Conservation (phyloP, 1,140 invertebrate genomes). For the Rhynchophorus ferrugineus region DNA sequence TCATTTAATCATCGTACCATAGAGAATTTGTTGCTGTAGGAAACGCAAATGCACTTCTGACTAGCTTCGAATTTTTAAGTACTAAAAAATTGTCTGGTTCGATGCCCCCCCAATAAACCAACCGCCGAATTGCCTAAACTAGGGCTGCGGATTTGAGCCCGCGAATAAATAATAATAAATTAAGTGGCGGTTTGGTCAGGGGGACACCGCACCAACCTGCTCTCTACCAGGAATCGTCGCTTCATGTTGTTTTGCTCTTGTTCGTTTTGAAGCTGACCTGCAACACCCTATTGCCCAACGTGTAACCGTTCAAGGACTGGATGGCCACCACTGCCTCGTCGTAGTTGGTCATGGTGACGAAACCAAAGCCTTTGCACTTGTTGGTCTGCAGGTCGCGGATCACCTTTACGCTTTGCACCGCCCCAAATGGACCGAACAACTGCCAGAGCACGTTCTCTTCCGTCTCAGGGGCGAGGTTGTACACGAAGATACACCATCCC, state of each 20-base stretch:
- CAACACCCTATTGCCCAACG: slow-evolving; percentile 91
- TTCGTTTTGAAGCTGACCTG: slow-evolving; percentile 98
- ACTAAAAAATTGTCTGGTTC: slow-evolving; percentile 31
- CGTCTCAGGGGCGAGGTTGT: slow-evolving; percentile 96
- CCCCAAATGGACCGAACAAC: slow-evolving; percentile 97
- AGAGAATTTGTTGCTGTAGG: slow-evolving; percentile 30
- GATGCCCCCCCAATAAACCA: slow-evolving; percentile 19
- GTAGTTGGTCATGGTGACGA: slow-evolving; percentile 99
- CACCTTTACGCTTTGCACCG: slow-evolving; percentile 96
- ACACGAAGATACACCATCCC: slow-evolving; percentile 98
- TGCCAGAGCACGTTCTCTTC: slow-evolving; percentile 99
- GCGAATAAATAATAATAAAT: slow-evolving; percentile 26
- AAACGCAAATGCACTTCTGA: slow-evolving; percentile 40
- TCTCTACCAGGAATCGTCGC: slow-evolving; percentile 28
- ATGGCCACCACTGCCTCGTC: slow-evolving; percentile 97
- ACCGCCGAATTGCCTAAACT: not conserved
- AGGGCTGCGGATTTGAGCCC: not conserved
- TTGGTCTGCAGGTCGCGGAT: slow-evolving; percentile 96
- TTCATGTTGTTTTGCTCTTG: slow-evolving; percentile 83
- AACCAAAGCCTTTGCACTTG: slow-evolving; percentile 99
- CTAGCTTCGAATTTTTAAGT: slow-evolving; percentile 42
- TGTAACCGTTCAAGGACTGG: slow-evolving; percentile 95
- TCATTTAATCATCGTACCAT: not conserved
- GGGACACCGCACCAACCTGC: slow-evolving; percentile 24
- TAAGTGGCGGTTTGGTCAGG: slow-evolving; percentile 12